Evolutionary conservation across 2,113 vertebrate genomes (phyloP).

Genomic region (Manacus vitellinus): DNA sequence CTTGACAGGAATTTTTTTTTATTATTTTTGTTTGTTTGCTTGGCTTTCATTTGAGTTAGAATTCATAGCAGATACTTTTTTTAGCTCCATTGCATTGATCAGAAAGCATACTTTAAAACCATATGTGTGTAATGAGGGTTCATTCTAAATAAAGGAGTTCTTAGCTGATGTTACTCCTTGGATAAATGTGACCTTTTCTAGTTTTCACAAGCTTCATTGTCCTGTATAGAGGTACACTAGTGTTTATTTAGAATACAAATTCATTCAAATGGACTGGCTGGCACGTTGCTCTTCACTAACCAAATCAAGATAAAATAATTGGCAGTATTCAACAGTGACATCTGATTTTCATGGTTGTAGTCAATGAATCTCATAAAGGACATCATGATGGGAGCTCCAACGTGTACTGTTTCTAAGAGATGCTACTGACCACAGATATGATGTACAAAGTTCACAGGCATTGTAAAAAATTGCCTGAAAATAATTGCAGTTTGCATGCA

Average conservation of each 20-base stretch:
- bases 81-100: not conserved
- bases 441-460: not conserved
- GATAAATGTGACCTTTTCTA: not conserved
- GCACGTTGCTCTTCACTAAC: not conserved
- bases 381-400: not conserved
- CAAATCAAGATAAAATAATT: constrained; percentile 19
- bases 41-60: not conserved
- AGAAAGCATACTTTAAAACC: not conserved
- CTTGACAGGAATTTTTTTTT: not conserved
- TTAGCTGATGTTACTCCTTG: not conserved
- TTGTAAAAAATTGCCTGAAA: not conserved
- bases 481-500: not conserved
- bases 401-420: not conserved
- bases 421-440: not conserved
- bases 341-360: constrained; percentile 26
- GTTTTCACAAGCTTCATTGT: not conserved
- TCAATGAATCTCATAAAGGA: not conserved
- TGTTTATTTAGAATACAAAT: not conserved
- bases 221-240: not conserved
- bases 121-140: not conserved
- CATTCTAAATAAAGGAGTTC: not conserved
- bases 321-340: not conserved
- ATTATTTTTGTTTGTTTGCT: not conserved
- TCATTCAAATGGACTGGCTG: not conserved
- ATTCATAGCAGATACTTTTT: not conserved